phyloP scores from a whole-genome alignment of 2,113 vertebrate genomes.

The Nothoprocta perdicaria region DNA sequence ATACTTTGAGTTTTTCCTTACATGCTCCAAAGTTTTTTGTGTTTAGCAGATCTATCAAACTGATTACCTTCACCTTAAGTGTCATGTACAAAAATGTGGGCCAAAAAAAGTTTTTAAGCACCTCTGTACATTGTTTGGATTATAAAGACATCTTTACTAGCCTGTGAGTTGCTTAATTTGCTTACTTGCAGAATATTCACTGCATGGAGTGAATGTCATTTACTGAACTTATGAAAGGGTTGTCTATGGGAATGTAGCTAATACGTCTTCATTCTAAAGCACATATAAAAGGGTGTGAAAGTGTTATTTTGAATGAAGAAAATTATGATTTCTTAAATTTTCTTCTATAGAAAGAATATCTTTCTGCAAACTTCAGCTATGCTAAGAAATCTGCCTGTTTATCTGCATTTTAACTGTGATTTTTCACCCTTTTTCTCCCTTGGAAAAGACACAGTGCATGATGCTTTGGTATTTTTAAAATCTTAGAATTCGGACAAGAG shows the following conservation, averaged over 20 bases:
- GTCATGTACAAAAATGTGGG: background rate
- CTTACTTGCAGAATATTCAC: background rate
- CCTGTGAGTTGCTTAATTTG: background rate
- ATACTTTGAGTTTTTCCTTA: background rate
- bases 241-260: background rate
- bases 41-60: background rate
- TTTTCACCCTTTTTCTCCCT: background rate
- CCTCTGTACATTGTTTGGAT: background rate
- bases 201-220: background rate
- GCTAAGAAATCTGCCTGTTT: accelerated
- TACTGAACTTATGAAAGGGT: background rate
- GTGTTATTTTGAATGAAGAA: background rate
- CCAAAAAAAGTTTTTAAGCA: background rate
- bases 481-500: background rate
- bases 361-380: background rate
- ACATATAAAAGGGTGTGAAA: too few species aligned
- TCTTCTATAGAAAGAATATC: background rate
- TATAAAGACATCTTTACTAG: background rate
- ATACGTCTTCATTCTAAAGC: background rate
- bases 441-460: background rate
- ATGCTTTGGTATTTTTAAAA: background rate
- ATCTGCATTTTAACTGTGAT: background rate
- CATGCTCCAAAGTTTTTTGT: background rate
- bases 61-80: accelerated
- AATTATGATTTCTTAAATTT: background rate